Base-by-base conservation (phyloP, 2,113 vertebrate genomes). In the Chamaetylas fuelleborni region DNA sequence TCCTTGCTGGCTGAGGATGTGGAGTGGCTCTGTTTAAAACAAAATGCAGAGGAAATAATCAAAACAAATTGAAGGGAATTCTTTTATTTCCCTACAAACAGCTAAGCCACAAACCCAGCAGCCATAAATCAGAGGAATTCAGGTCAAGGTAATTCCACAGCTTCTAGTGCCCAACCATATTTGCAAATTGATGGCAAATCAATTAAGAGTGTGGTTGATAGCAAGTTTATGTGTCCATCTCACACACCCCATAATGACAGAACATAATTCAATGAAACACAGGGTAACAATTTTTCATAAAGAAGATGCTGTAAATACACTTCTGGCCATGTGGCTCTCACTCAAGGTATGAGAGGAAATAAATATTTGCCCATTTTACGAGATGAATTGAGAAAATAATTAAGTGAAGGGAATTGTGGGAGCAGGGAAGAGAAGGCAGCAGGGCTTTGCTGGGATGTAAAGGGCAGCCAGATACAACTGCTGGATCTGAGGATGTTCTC, bases 1-100 rank as follows among this genome's bases (percentile, higher is more conserved):
- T 97, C 97, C 90, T 96, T 97, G 71, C 5, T 91, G 61, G 70
- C 61, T 16, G 91, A 29, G 54, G 73, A 20, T 4, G 92, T 58
- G 1, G 94, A 88, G 45, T 14, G 77, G 83, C 94, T 97, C 98
- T 99, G 89, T 5, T 74, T 91, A 6, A 57, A 48, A 56, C 42
- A 81, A 91, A 16, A 84, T 5, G 18, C 17, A 19, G 53, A 29
- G 6, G 48, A 82, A 78, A 92, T 28, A 62, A 88, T 57, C 25
- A 60, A 74, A 65, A 64, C 5, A 5, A 45, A 15, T 19, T 18
- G 16, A 50, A 88, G 72, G 6, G 33, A 51, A 60, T 82, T 62
- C 1, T 72, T 82, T 56, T 33, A 33, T 86, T 80, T 47, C 73
- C 42, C 56, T 57, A 28, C 73, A 69, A 72, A 74, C 45, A 73